phyloP scores from a whole-genome alignment of 1,140 invertebrate genomes.

The Mesaphorura yosii region DNA sequence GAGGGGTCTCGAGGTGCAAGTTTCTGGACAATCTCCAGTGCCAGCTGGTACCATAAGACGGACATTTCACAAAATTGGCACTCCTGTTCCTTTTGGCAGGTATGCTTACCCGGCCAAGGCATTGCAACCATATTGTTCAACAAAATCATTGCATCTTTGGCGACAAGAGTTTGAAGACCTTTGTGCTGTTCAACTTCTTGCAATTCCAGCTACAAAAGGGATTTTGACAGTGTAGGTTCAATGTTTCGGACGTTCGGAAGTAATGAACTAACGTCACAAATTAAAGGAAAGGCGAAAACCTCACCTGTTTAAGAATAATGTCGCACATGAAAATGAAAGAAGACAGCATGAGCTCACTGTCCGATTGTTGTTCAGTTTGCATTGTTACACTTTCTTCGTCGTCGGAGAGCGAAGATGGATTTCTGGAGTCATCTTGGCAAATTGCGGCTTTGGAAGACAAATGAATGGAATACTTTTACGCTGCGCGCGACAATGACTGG shows the following conservation, averaged over 20 bases:
- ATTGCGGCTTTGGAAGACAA: slow-evolving; percentile 41
- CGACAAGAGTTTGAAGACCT: slow-evolving; percentile 62
- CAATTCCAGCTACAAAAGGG: slow-evolving; percentile 72
- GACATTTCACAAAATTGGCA: slow-evolving; percentile 85
- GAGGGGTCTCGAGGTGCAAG: slow-evolving; percentile 60
- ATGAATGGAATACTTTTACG: background rate
- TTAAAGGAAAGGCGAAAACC: too few relatives aligned
- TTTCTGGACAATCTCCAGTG: slow-evolving; percentile 63
- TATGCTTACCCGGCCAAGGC: slow-evolving; percentile 51
- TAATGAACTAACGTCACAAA: too few relatives aligned
- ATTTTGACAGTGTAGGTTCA: slow-evolving; percentile 14
- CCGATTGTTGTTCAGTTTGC: slow-evolving; percentile 25
- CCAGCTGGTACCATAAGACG: slow-evolving; percentile 85
- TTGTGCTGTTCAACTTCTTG: slow-evolving; percentile 77
- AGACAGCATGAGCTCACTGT: slow-evolving; percentile 61
- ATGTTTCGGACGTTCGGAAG: too few relatives aligned
- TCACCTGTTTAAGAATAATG: slow-evolving; percentile 81
- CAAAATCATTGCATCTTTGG: slow-evolving; percentile 61
- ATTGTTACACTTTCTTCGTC: slow-evolving; percentile 45
- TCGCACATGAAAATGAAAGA: slow-evolving; percentile 96
- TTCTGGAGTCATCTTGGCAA: slow-evolving; percentile 50
- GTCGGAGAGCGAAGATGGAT: slow-evolving; percentile 54
- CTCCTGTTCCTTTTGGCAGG: slow-evolving; percentile 51
- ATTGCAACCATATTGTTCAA: slow-evolving; percentile 70
- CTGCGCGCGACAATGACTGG: background rate